phyloP scores from a whole-genome alignment of 2,113 vertebrate genomes.

The Columba janthina region DNA sequence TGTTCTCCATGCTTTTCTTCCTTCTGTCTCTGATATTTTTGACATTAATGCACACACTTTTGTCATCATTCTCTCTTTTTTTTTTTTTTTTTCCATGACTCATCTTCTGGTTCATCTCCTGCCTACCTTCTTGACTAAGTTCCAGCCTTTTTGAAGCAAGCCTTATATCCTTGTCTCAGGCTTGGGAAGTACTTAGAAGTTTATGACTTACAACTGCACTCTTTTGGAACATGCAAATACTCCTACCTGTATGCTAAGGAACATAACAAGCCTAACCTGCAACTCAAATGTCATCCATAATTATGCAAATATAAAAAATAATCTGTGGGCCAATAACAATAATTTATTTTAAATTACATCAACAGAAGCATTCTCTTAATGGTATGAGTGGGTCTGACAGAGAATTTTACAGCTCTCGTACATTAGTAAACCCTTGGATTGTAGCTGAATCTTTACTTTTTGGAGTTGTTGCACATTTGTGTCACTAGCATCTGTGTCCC shows the following conservation, averaged over 20 bases:
- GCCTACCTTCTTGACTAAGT: neutral
- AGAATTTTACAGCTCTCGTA: neutral
- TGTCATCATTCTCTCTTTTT: neutral
- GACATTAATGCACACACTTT: neutral
- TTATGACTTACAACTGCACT: neutral
- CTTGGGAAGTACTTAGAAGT: neutral
- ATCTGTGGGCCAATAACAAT: neutral
- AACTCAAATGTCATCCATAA: neutral
- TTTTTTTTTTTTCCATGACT: neutral
- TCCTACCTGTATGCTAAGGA: neutral
- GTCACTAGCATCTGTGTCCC: neutral
- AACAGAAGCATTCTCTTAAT: neutral
- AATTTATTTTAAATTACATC: neutral
- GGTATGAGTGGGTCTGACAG: neutral
- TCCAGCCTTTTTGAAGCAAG: neutral
- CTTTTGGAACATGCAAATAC: neutral
- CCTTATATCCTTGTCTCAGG: neutral
- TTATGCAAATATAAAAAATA: neutral
- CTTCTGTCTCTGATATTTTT: neutral
- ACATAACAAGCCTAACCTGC: neutral
- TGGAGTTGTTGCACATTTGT: neutral
- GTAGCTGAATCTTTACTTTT: neutral
- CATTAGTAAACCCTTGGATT: neutral
- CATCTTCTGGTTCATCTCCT: neutral
- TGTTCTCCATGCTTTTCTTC: neutral